Percentiles rank a stretch among this genome's conserved stretches.
Evolutionary conservation across 2,797 vertebrate species (phyloP).

Genomic region (Hozukius guyotensis): DNA sequence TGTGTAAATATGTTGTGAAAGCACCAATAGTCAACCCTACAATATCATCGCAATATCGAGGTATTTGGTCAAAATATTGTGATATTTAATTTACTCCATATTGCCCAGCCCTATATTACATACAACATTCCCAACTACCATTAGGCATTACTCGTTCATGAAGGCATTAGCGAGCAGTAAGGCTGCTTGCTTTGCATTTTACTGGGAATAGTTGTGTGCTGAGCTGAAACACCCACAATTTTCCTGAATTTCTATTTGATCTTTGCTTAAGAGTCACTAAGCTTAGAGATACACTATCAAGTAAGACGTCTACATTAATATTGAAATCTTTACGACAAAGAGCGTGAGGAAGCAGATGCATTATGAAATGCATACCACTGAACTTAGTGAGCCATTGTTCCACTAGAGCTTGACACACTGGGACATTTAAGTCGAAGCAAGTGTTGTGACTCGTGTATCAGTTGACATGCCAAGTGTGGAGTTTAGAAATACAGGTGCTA

Average conservation of each 20-base stretch:
- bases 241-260: background rate
- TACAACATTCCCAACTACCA: background rate
- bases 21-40: no score
- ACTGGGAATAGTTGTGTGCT: background rate
- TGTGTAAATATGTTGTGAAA: no score
- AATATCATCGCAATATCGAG: no score
- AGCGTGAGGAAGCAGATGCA: background rate
- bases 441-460: background rate
- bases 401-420: background rate
- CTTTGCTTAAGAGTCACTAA: background rate
- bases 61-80: no score
- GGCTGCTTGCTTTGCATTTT: constrained; percentile 9
- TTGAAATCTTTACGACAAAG: background rate
- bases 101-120: no score
- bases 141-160: background rate
- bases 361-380: background rate
- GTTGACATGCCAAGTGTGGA: background rate
- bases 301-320: background rate
- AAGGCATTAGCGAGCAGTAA: background rate
- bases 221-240: background rate
- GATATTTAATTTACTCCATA: no score
- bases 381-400: background rate
- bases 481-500: background rate
- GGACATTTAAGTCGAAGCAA: constrained; percentile 10
- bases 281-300: background rate